A percentile compares a stretch with the other conserved stretches of the same genome.
Conservation (phyloP, 2,888 invertebrate species). For the Zaprionus obscuricornis region DNA sequence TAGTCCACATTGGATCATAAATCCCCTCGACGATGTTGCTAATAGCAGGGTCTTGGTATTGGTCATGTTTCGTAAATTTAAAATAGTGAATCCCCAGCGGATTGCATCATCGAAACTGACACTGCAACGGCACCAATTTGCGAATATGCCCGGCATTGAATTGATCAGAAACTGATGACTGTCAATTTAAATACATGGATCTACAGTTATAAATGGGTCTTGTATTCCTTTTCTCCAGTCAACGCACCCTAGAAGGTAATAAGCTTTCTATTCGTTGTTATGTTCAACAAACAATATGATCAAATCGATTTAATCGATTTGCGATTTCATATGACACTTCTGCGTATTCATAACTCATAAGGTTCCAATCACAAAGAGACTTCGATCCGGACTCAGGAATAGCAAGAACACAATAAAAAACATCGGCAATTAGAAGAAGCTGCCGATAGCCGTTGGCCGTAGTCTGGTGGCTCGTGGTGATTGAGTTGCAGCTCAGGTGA, state of each 20-base stretch:
- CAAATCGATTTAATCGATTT: constrained; percentile 19
- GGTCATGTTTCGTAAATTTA: constrained; percentile 57
- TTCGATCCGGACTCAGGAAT: constrained; percentile 24
- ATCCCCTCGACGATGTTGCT: constrained; percentile 47
- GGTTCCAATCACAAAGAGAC: constrained; percentile 22
- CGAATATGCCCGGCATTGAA: constrained; percentile 47
- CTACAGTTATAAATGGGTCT: constrained; percentile 25
- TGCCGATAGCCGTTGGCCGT: constrained; percentile 57
- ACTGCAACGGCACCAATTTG: constrained; percentile 39
- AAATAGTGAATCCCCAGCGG: constrained; percentile 19
- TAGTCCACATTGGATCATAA: constrained; percentile 32
- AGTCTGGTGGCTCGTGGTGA: no score
- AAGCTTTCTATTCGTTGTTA: constrained; percentile 51
- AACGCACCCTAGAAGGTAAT: constrained; percentile 32
- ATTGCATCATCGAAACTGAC: constrained; percentile 56
- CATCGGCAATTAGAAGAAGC: constrained; percentile 65
- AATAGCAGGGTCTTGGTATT: constrained; percentile 54
- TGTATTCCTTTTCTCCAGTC: constrained; percentile 21
- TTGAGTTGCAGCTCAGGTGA: constrained; percentile 74
- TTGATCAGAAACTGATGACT: constrained; percentile 27
- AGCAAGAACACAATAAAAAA: constrained; percentile 46
- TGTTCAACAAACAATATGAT: constrained; percentile 24
- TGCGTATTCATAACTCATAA: constrained; percentile 52
- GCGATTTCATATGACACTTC: constrained; percentile 49
- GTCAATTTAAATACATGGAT: constrained; percentile 53